These are phyloP conservation scores for Melitaea athalia DNA, from an alignment of 2,888 invertebrate species.

Conservation along the genomic window DNA sequence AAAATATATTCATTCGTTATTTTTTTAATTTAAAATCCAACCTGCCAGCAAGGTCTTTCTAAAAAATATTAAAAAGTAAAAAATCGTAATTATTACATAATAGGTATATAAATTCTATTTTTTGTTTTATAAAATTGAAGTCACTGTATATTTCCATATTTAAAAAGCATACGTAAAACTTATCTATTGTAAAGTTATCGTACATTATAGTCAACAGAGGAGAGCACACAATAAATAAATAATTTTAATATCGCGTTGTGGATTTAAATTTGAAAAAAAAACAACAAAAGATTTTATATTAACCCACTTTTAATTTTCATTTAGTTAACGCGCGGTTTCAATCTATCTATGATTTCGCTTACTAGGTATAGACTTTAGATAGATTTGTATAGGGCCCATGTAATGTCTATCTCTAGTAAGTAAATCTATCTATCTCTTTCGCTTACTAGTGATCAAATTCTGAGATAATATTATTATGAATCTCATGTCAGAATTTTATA, in stretches of 20 bases:
- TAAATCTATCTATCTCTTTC: too few relatives aligned
- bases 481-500: not conserved
- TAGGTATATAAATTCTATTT: not conserved
- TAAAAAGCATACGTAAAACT: conserved; percentile 34
- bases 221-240: conserved; percentile 29
- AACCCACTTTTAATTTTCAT: not conserved
- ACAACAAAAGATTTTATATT: conserved; percentile 7
- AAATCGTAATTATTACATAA: too few relatives aligned
- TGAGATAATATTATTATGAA: too few relatives aligned
- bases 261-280: not conserved
- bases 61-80: too few relatives aligned
- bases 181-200: conserved; percentile 31
- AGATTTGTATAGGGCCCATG: too few relatives aligned
- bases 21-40: too few relatives aligned
- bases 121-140: conserved; percentile 24
- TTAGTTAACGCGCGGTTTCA: not conserved
- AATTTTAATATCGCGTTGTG: conserved; percentile 20
- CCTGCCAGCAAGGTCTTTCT: too few relatives aligned
- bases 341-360: not conserved
- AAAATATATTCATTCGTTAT: not conserved
- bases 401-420: too few relatives aligned
- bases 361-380: too few relatives aligned
- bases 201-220: conserved; percentile 31
- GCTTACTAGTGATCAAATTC: too few relatives aligned
- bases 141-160: conserved; percentile 38